phyloP scores from a whole-genome alignment of 2,797 vertebrate species.

The Tympanoctomys barrerae region DNA sequence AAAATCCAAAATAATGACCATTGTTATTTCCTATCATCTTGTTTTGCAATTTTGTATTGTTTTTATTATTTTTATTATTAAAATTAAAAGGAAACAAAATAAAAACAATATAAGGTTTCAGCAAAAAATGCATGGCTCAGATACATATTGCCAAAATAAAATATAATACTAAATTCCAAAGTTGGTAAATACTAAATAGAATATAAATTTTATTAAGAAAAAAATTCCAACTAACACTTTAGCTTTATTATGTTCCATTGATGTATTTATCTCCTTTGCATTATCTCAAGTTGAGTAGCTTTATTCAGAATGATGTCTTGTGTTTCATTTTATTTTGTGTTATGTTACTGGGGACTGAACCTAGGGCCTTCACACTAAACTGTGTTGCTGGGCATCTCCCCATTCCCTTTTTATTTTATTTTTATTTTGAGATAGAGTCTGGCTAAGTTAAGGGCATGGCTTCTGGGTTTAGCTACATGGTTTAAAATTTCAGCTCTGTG shows the following conservation, averaged over 20 bases:
- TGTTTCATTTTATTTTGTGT: neutral
- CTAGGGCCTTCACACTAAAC: neutral
- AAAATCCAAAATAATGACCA: neutral
- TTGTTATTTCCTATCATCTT: too few relatives aligned
- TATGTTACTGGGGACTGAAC: neutral
- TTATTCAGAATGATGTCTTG: neutral
- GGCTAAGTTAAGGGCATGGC: neutral
- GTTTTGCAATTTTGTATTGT: too few relatives aligned
- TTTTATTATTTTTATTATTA: too few relatives aligned
- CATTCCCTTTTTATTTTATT: neutral
- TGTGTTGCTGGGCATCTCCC: neutral
- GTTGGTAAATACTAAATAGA: neutral
- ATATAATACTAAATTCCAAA: neutral
- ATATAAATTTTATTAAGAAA: constrained; percentile 34
- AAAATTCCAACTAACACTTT: neutral
- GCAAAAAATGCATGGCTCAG: neutral
- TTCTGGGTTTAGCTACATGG: constrained; percentile 2
- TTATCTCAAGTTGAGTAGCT: neutral
- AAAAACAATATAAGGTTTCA: neutral
- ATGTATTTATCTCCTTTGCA: constrained; percentile 34
- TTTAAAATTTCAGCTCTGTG: constrained; percentile 16
- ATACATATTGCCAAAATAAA: neutral
- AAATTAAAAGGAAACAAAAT: too few relatives aligned
- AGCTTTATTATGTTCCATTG: constrained; percentile 36
- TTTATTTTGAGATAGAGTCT: neutral